Evolutionary conservation across 37 sponge, comb jelly and placozoan species (phyloP).

Genomic region (Eunapius fragilis): DNA sequence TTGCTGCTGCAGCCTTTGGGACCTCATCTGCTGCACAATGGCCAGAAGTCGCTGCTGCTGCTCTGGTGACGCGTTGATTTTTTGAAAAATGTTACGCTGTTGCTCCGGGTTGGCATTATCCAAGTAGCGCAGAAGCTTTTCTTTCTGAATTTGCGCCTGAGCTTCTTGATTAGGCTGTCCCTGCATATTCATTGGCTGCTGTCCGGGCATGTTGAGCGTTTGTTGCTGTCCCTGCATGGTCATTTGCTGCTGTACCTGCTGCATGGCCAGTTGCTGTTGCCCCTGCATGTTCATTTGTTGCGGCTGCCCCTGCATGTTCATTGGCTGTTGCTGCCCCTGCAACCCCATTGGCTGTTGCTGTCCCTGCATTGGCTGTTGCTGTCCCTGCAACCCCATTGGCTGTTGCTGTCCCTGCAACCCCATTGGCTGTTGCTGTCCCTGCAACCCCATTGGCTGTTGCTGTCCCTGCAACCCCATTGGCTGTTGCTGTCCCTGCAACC

Average conservation of each 20-base stretch:
- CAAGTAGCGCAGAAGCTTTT: background rate
- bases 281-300: background rate
- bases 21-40: background rate
- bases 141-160: background rate
- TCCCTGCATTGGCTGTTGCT: background rate
- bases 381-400: too few species aligned
- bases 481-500: too few species aligned
- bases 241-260: background rate
- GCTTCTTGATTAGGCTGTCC: background rate
- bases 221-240: background rate
- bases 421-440: too few species aligned
- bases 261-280: background rate
- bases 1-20: background rate
- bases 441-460: too few species aligned
- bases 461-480: too few species aligned
- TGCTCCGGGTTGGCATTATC: background rate
- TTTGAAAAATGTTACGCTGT: background rate
- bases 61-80: background rate
- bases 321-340: background rate
- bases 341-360: background rate
- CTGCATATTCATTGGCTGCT: background rate
- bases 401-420: too few species aligned
- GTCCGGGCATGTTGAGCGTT: background rate
- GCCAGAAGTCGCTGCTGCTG: background rate
- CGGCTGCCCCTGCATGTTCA: background rate